Conservation (phyloP, 2,888 invertebrate genomes). For the Diogma glabrata region DNA sequence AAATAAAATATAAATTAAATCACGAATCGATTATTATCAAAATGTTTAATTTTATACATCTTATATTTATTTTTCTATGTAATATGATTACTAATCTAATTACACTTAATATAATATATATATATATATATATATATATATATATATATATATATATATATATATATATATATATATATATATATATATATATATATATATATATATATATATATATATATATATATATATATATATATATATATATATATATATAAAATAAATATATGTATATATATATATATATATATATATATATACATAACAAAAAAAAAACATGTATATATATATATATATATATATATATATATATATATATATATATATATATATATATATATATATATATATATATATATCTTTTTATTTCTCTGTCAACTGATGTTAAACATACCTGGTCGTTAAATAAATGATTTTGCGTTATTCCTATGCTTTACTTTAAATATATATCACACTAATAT, state of each 20-base stretch:
- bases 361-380: constrained; percentile 3
- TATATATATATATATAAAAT: background rate
- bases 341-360: constrained; percentile 3
- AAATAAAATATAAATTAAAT: too few relatives aligned
- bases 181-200: background rate
- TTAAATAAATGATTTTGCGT: too few relatives aligned
- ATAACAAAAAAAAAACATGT: background rate
- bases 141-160: constrained; percentile 9
- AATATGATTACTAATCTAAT: too few relatives aligned
- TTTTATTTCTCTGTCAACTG: too few relatives aligned
- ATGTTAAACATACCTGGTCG: too few relatives aligned
- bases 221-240: background rate
- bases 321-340: background rate
- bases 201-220: background rate
- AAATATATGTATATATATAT: background rate
- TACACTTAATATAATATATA: too few relatives aligned
- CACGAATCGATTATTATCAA: too few relatives aligned
- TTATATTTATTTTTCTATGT: too few relatives aligned
- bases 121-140: constrained; percentile 7
- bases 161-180: constrained; percentile 9
- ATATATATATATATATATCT: background rate
- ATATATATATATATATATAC: too few relatives aligned
- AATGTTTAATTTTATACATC: too few relatives aligned
- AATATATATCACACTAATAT: too few relatives aligned
- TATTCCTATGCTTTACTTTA: too few relatives aligned